Evolutionary conservation across 2,113 vertebrate genomes (phyloP).

Genomic region (Zootoca vivipara): DNA sequence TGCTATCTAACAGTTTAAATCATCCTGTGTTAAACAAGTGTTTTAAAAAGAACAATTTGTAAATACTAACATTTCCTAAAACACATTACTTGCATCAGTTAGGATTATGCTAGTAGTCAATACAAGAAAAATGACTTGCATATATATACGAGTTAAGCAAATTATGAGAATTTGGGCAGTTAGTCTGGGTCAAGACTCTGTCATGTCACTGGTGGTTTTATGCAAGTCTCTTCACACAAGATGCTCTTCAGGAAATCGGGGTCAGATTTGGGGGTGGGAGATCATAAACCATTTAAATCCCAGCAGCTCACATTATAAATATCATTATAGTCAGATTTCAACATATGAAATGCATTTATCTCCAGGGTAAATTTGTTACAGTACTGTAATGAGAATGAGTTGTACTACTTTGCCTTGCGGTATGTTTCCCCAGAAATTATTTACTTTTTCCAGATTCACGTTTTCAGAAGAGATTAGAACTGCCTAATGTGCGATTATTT

Average conservation of each 20-base stretch:
- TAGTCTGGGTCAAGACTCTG: neutral
- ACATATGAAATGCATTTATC: too few species aligned
- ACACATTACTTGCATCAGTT: constrained; percentile 41
- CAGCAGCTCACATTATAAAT: too few species aligned
- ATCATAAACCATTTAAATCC: neutral
- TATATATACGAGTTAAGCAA: neutral
- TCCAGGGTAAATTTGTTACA: too few species aligned
- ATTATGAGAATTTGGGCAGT: neutral
- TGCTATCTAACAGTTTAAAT: constrained; percentile 57
- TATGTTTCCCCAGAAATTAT: neutral
- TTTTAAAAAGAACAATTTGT: constrained; percentile 30
- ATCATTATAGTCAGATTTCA: too few species aligned
- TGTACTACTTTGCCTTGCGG: neutral
- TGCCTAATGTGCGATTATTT: neutral
- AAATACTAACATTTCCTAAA: constrained; percentile 5
- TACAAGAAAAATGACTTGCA: neutral
- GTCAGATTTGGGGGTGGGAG: neutral
- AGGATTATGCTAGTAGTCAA: constrained; percentile 2
- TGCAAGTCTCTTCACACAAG: neutral
- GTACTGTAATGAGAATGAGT: neutral
- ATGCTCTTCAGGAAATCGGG: neutral
- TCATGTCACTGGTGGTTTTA: neutral
- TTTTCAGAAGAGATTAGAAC: neutral
- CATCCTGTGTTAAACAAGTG: constrained; percentile 57
- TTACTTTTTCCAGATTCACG: neutral